A percentile compares a stretch with the other conserved stretches of the same genome.
Conservation (phyloP, 2,797 vertebrate genomes). For the Percopsis omiscomaycus region DNA sequence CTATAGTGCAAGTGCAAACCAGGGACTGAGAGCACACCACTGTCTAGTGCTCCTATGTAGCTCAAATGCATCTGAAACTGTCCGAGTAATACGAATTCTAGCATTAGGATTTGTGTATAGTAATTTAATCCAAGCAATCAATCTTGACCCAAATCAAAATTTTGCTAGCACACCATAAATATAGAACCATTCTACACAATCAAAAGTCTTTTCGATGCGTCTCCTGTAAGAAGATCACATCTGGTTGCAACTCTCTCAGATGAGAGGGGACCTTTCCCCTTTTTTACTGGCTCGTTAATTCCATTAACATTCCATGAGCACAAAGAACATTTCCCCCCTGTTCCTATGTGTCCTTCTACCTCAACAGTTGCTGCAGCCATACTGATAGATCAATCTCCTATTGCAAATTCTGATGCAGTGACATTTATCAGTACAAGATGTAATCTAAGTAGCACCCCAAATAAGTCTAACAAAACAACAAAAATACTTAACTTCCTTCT, state of each 20-base stretch:
- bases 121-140: slow-evolving; percentile 10
- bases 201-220: slow-evolving; percentile 23
- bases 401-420: no score
- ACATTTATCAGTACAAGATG: no score
- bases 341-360: not conserved
- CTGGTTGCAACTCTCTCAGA: slow-evolving; percentile 1
- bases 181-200: slow-evolving; percentile 12
- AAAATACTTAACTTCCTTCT: no score
- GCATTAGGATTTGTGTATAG: slow-evolving; percentile 14
- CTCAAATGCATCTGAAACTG: not conserved
- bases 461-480: no score
- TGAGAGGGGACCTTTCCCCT: slow-evolving; percentile 9
- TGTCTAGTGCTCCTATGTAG: slow-evolving; percentile 15
- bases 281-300: slow-evolving; percentile 23
- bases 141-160: not conserved
- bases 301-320: slow-evolving; percentile 19
- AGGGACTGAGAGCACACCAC: slow-evolving; percentile 7
- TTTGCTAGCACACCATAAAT: slow-evolving; percentile 9
- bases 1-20: slow-evolving; percentile 17
- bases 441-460: no score
- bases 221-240: slow-evolving; percentile 22
- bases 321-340: not conserved
- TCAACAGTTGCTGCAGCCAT: no score
- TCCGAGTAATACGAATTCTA: slow-evolving; percentile 14
- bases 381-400: no score